Base-by-base conservation (phyloP, 1,140 invertebrate genomes). In the Paramacrobiotus metropolitanus region DNA sequence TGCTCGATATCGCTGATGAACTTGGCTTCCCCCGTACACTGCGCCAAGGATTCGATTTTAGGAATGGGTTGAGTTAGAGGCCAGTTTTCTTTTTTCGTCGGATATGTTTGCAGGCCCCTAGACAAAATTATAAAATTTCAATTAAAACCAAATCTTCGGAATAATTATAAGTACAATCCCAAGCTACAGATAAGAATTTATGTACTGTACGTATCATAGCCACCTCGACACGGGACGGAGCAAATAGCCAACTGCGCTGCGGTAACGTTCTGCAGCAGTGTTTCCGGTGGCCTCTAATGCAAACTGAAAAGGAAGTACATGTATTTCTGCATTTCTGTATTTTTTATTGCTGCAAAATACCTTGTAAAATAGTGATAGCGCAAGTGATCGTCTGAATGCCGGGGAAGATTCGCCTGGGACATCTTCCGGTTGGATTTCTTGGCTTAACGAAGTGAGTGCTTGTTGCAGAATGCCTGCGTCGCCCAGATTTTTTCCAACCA, bases 31-130 rank as follows among this genome's bases (percentile, higher is more conserved):
- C 84, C 84, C 72, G 64, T 21, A 40, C 77, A 81, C 75, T 89
- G 84, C 31, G 80, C 74, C 30, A 82, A 66, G 1, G 82, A 80
- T 70, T 87, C 86, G 3, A 85, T 63, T 70, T 90, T 91, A 1
- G 78, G 74, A 30, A 87, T 70, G 0, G 86, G 81, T 69, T 90
- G 73, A 65, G 81, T 85, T 1, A 89, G 68, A 0, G 87, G 87
- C 78, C 83, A 89, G 48, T 81, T 65, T n/a, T 79, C 73, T 65
- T 80, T 77, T 64, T 85, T 78, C 0, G 81, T 83, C 61, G 84
- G 79, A 67, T 77, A 88, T 9, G 77, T 75, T 68, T 88, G 86
- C 15, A 74, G 75, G 1, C 83, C 85, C 1, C 76, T 78, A 0
- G 83, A 86, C 1, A 86, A 62, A n/a, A n/a, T n/a, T n/a, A n/a